Percentiles rank a stretch among this genome's conserved stretches.
Conservation (phyloP, 2,113 vertebrate species). For the Nycticebus coucang region DNA sequence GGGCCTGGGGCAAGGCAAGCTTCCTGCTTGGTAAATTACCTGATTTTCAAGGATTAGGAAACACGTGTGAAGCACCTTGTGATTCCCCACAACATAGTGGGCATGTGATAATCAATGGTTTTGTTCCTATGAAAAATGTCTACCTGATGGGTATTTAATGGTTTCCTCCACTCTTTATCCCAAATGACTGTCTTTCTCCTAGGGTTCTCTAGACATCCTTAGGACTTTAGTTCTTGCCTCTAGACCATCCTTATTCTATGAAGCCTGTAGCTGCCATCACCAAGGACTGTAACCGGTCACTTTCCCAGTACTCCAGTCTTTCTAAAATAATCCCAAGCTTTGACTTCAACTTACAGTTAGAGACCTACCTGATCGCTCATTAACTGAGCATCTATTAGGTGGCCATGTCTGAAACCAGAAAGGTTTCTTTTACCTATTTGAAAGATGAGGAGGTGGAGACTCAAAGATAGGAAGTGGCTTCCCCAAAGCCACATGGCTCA, state of each 20-base stretch:
- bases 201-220: background rate
- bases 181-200: background rate
- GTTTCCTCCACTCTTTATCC: background rate
- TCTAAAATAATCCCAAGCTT: background rate
- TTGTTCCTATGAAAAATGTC: background rate
- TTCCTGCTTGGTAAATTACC: background rate
- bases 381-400: background rate
- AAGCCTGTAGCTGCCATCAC: accelerated
- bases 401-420: no score
- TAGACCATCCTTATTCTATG: accelerated
- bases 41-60: background rate
- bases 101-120: accelerated
- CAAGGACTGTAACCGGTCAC: background rate
- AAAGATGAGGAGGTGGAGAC: background rate
- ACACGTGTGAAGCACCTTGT: accelerated
- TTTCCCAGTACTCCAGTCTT: background rate
- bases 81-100: no score
- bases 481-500: background rate
- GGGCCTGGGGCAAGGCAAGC: no score
- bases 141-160: background rate
- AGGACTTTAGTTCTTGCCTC: background rate
- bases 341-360: background rate
- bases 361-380: background rate
- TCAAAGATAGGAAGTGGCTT: background rate
- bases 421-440: background rate